Evolutionary conservation across 2,888 invertebrate genomes (phyloP), one percentile per base, ranked within the genome.

Genomic region (Lingula anatina): DNA sequence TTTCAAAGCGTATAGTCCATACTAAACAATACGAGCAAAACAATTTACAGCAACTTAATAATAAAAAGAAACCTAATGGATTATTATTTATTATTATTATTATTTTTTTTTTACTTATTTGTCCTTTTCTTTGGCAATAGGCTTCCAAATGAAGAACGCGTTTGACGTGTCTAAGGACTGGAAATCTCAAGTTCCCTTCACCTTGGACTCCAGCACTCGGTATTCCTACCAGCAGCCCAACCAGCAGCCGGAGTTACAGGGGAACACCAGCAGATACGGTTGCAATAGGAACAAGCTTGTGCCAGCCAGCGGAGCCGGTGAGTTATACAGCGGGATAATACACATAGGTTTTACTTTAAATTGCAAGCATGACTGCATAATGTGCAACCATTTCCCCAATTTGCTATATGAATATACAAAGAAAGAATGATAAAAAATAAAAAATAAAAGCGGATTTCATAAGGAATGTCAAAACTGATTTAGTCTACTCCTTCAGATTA

Each of bases 251-350:
- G 61, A 62, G 45, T 55, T 68, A 7, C 43, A 55, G 27, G 51
- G 66, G 1, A 65, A 70, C 38, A 59, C 52, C 21, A 59, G 57
- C 18, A 53, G 72, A 53, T 72, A 68, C 43, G 71, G 69, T 15
- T 63, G 65, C 48, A 71, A 70, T 51, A 55, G 24, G 31, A 62
- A 61, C 44, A 70, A 70, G 50, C 53, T 54, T 21, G 41, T 61
- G 4, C 57, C 68, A 1, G 64, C 67, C 3, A 39, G 50, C 23
- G 68, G 68, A 20, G 64, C 61, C 18, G 66, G 71, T 71, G 51
- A 61, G 67, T 60, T 7, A 15, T 9, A 24, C 26, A 41, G 12
- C n/a, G n/a, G n/a, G n/a, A n/a, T n/a, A n/a, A n/a, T n/a, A n/a
- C n/a, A n/a, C n/a, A n/a, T n/a, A n/a, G n/a, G n/a, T n/a, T n/a